A percentile compares a stretch with the other conserved stretches of the same genome.
These are phyloP conservation scores for Cerastoderma edule DNA, from an alignment of 2,888 invertebrate genomes.

Conservation along the genomic window DNA sequence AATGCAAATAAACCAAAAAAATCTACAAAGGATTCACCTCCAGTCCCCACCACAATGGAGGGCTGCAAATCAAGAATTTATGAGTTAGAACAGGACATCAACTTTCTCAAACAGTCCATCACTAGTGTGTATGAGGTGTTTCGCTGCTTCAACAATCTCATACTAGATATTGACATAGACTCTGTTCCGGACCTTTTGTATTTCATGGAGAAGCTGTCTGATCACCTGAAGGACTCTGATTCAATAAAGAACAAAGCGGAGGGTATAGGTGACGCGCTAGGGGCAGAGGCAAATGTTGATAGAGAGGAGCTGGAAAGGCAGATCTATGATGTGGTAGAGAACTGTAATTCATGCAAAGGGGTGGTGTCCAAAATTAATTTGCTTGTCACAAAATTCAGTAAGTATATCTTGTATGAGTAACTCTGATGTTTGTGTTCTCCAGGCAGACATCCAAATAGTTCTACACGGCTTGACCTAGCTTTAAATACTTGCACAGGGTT, in stretches of 20 bases:
- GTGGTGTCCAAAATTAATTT: constrained; percentile 4
- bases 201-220: constrained; percentile 5
- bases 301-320: constrained; percentile 1
- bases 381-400: constrained; percentile 1
- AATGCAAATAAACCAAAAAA: too few relatives aligned
- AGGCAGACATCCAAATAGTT: too few relatives aligned
- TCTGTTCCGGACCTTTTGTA: constrained; percentile 13
- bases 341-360: constrained; percentile 19
- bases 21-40: too few relatives aligned
- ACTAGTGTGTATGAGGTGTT: constrained; percentile 18
- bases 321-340: constrained; percentile 13
- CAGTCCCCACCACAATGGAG: too few relatives aligned
- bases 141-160: neutral
- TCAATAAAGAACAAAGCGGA: neutral
- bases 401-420: too few relatives aligned
- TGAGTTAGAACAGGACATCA: constrained; percentile 16
- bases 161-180: constrained; percentile 4
- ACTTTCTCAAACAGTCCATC: constrained; percentile 16
- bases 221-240: constrained; percentile 4
- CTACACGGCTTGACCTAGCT: too few relatives aligned
- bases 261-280: neutral
- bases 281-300: neutral
- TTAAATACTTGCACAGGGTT: too few relatives aligned
- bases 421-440: too few relatives aligned
- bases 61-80: neutral